These are phyloP conservation scores for Schlechtendalia chinensis DNA, from an alignment of 1,140 invertebrate species.

Conservation along the genomic window DNA sequence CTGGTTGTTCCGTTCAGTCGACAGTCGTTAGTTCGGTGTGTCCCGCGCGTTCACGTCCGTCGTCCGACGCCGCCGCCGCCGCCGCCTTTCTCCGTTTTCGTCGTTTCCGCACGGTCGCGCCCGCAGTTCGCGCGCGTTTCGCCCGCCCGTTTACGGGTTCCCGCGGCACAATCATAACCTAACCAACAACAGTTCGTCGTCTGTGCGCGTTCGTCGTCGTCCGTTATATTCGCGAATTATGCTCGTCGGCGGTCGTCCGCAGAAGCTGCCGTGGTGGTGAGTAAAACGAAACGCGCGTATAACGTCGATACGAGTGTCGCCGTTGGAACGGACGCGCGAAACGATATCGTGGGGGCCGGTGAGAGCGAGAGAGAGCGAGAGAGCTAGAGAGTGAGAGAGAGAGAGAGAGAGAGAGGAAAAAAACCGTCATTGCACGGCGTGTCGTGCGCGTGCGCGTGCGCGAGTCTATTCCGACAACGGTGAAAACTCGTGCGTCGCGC, in stretches of 20 bases:
- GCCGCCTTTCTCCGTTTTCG: conserved; percentile 20
- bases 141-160: not conserved
- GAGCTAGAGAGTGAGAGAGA: no score
- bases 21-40: conserved; percentile 30
- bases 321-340: not conserved
- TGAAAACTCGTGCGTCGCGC: conserved; percentile 27
- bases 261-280: not conserved
- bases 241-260: not conserved
- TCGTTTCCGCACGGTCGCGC: no score
- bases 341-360: not conserved
- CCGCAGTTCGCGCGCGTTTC: not conserved
- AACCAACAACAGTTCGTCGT: no score
- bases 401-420: not conserved
- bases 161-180: no score
- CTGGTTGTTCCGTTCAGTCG: conserved; percentile 47
- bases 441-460: not conserved
- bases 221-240: no score
- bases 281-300: not conserved
- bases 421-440: conserved; percentile 5
- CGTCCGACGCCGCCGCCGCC: no score
- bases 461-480: conserved; percentile 17
- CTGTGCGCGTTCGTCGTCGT: not conserved
- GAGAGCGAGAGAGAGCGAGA: no score
- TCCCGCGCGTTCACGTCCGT: not conserved
- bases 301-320: not conserved